Percentiles rank a stretch among this genome's conserved stretches.
Conservation (phyloP, 2,888 invertebrate genomes). For the Heteropelma amictum region DNA sequence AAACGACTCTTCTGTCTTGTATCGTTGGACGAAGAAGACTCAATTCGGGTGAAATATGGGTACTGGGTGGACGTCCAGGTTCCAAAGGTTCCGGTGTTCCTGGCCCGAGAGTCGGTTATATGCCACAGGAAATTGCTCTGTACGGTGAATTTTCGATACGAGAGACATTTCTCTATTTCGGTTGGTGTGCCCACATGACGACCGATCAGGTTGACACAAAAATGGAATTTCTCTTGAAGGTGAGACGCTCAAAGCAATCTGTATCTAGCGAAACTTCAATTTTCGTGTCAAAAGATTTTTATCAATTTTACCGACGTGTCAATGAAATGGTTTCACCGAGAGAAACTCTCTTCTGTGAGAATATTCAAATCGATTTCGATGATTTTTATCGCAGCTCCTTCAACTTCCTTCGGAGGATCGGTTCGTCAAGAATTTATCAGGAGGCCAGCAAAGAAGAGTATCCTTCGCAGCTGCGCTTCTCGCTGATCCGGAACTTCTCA, state of each 20-base stretch:
- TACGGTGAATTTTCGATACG: conserved; percentile 89
- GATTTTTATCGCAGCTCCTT: conserved; percentile 73
- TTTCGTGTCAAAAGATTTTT: not conserved
- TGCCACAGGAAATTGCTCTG: conserved; percentile 93
- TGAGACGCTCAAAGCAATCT: conserved; percentile 40
- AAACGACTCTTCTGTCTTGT: conserved; percentile 91
- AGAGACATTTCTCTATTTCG: conserved; percentile 91
- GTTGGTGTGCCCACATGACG: conserved; percentile 88
- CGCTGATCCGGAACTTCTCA: conserved; percentile 92
- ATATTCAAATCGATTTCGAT: not conserved
- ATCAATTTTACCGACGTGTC: not conserved
- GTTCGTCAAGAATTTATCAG: conserved; percentile 89
- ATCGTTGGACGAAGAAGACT: conserved; percentile 89
- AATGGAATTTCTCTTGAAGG: conserved; percentile 85
- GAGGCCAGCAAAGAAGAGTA: conserved; percentile 93
- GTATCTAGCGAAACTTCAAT: not conserved
- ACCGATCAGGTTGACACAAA: conserved; percentile 84
- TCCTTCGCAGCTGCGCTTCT: conserved; percentile 93
- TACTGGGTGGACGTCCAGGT: conserved; percentile 86
- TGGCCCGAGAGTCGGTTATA: conserved; percentile 89
- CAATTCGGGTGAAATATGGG: conserved; percentile 87
- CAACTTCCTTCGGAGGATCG: conserved; percentile 80
- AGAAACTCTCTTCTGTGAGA: too few relatives aligned
- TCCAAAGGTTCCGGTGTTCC: conserved; percentile 84
- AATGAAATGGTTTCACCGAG: not conserved